Conservation (phyloP, 2,888 invertebrate species). For the Rhimphoctona megacephalus region DNA sequence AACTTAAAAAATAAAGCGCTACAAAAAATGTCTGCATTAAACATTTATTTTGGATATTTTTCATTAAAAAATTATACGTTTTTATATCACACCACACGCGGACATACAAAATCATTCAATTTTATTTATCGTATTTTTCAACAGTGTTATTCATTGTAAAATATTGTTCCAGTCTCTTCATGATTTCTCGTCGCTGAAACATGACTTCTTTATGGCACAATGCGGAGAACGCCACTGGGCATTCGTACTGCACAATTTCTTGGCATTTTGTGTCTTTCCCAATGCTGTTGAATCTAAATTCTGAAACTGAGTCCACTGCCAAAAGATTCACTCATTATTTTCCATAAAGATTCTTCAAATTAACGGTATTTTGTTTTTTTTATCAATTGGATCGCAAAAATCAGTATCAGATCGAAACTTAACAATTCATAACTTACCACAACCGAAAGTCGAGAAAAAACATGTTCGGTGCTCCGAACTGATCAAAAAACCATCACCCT, state of each 20-base stretch:
- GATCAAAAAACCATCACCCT: constrained; percentile 86
- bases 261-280: constrained; percentile 86
- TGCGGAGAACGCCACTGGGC: constrained; percentile 87
- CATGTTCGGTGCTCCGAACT: constrained; percentile 89
- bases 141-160: constrained; percentile 70
- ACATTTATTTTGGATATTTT: background rate
- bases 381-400: too few relatives aligned
- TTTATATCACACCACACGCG: background rate
- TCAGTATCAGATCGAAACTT: too few relatives aligned
- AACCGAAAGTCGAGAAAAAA: constrained; percentile 86
- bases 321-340: constrained; percentile 69
- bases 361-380: background rate
- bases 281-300: constrained; percentile 86
- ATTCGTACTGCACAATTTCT: constrained; percentile 88
- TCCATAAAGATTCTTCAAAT: background rate
- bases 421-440: constrained; percentile 86
- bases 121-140: constrained; percentile 51
- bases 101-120: background rate
- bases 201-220: constrained; percentile 87
- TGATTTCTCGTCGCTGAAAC: constrained; percentile 84
- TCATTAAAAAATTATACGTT: constrained; percentile 1
- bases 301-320: constrained; percentile 88
- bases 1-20: background rate
- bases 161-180: constrained; percentile 78
- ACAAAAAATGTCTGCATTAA: background rate